Evolutionary conservation across 2,888 invertebrate species (phyloP).

Genomic region (Lasioglossum calceatum): DNA sequence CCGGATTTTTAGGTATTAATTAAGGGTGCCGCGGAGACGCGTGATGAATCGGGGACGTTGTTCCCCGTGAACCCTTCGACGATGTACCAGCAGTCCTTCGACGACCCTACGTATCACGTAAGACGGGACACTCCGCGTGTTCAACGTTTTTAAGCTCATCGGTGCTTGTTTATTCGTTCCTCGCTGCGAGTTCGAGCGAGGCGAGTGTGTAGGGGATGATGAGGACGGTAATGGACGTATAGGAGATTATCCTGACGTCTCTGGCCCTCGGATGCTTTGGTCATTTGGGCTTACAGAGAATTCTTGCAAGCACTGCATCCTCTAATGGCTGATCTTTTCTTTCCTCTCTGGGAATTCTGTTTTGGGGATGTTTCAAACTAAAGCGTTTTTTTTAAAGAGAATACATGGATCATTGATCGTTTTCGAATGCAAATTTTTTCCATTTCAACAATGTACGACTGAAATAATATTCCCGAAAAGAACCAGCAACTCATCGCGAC

Average conservation of each 20-base stretch:
- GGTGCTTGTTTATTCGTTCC: constrained; percentile 9
- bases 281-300: background rate
- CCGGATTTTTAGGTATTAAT: constrained; percentile 50
- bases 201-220: background rate
- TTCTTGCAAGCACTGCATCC: background rate
- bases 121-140: background rate
- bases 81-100: constrained; percentile 11
- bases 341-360: background rate
- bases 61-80: constrained; percentile 12
- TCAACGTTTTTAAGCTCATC: background rate
- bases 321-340: background rate
- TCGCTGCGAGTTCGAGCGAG: background rate
- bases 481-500: background rate
- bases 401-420: background rate
- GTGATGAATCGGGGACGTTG: constrained; percentile 27
- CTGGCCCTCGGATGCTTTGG: background rate
- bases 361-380: background rate
- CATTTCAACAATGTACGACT: no score
- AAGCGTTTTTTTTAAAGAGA: no score
- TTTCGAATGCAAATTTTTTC: no score
- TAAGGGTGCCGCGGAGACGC: constrained; percentile 11
- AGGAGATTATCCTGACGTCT: background rate
- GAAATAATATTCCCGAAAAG: background rate
- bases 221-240: background rate
- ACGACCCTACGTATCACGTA: background rate